A percentile compares a stretch with the other conserved stretches of the same genome.
Evolutionary conservation across 2,888 invertebrate genomes (phyloP).

Genomic region (Macaria liturata): DNA sequence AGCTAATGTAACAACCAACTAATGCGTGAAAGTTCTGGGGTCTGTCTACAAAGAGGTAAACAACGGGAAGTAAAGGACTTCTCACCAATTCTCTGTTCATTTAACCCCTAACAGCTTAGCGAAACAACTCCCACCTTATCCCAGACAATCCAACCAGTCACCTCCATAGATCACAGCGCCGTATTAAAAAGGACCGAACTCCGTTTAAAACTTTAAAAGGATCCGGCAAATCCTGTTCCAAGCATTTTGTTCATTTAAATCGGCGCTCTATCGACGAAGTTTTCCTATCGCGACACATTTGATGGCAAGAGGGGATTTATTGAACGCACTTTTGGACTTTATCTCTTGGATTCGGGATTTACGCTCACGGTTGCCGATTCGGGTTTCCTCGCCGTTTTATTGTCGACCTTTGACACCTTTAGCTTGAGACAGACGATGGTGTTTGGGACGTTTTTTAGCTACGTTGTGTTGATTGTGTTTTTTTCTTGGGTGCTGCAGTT

Average conservation of each 20-base stretch:
- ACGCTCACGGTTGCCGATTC: constrained; percentile 10
- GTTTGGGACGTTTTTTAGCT: not conserved
- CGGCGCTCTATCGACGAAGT: constrained; percentile 30
- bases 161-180: constrained; percentile 17
- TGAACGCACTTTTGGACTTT: constrained; percentile 25
- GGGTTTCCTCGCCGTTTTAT: constrained; percentile 5
- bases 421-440: constrained; percentile 2
- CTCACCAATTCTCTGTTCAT: no score
- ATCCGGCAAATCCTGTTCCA: constrained; percentile 13
- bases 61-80: no score
- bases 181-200: constrained; percentile 30
- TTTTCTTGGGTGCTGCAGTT: no score
- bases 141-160: constrained; percentile 1
- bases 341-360: constrained; percentile 23
- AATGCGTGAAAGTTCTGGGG: no score
- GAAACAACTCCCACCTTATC: not conserved
- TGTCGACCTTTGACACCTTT: constrained; percentile 1
- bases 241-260: constrained; percentile 34
- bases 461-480: no score
- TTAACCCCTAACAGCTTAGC: not conserved
- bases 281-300: constrained; percentile 32
- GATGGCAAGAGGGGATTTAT: constrained; percentile 28
- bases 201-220: constrained; percentile 26
- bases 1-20: no score
- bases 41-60: no score